These are phyloP conservation scores for Semnornis frantzii DNA, from an alignment of 2,113 vertebrate genomes.

Conservation along the genomic window DNA sequence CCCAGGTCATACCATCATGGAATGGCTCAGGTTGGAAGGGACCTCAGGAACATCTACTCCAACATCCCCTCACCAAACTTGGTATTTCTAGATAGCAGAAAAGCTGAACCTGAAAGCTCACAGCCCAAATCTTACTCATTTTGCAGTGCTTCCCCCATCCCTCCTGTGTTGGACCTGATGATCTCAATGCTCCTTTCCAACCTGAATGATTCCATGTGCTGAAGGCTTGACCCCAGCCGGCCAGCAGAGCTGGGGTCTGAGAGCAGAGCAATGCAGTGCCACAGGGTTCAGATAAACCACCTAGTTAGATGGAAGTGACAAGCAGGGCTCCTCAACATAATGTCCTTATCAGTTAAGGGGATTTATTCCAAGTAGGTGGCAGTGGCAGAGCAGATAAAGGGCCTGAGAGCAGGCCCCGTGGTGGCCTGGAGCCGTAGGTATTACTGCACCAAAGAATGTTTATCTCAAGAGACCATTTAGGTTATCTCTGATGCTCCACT, in stretches of 20 bases:
- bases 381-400: conserved; percentile 56
- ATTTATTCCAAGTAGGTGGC: conserved; percentile 56
- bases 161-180: no score
- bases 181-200: no score
- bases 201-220: no score
- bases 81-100: background rate
- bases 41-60: no score
- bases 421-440: conserved; percentile 65
- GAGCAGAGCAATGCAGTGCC: background rate
- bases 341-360: conserved; percentile 63
- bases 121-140: background rate
- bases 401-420: background rate
- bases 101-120: background rate
- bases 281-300: background rate
- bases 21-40: no score
- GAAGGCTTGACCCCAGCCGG: background rate
- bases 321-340: conserved; percentile 26
- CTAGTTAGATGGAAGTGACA: conserved; percentile 43
- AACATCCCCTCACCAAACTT: background rate
- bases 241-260: accelerated
- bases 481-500: conserved; percentile 69
- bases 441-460: conserved; percentile 69
- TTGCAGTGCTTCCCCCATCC: accelerated
- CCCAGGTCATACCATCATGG: background rate
- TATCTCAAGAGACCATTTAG: conserved; percentile 73